A percentile compares a stretch with the other conserved stretches of the same genome.
phyloP scores from a whole-genome alignment of 2,888 invertebrate species.

The Drosophila melanosoma region DNA sequence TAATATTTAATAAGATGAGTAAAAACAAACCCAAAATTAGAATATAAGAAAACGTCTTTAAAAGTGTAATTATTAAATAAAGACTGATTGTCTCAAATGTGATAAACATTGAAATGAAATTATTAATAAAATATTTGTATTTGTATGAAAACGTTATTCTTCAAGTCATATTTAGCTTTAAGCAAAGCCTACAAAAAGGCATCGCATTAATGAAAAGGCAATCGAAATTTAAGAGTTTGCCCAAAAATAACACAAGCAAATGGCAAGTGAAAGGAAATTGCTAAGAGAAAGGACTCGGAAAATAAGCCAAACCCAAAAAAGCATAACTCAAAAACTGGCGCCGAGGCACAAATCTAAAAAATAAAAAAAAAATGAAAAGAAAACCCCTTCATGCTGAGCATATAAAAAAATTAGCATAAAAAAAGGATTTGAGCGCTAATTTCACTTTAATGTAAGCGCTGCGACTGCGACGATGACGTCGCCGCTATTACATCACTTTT shows the following conservation, averaged over 20 bases:
- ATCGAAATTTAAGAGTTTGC: constrained; percentile 63
- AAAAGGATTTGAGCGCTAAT: constrained; percentile 80
- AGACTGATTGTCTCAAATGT: background rate
- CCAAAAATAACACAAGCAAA: constrained; percentile 69
- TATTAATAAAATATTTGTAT: background rate
- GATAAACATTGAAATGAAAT: background rate
- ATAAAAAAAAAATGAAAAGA: constrained; percentile 22
- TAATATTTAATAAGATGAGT: constrained; percentile 19
- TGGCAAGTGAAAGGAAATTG: constrained; percentile 64
- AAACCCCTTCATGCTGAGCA: constrained; percentile 45
- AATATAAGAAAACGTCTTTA: background rate
- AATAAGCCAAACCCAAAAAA: constrained; percentile 72
- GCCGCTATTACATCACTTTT: constrained; percentile 78
- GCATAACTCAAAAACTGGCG: constrained; percentile 70
- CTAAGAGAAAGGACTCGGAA: constrained; percentile 66
- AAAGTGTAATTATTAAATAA: background rate
- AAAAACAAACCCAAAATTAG: constrained; percentile 20
- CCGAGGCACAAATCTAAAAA: constrained; percentile 45
- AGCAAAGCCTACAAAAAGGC: constrained; percentile 18
- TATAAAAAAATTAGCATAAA: constrained; percentile 72
- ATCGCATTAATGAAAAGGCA: constrained; percentile 48
- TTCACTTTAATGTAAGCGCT: constrained; percentile 75
- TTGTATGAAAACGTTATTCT: background rate
- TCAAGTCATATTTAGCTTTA: constrained; percentile 30
- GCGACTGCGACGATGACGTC: constrained; percentile 65